Evolutionary conservation across 1,140 invertebrate species (phyloP).

Genomic region (Drosophila ironensis): DNA sequence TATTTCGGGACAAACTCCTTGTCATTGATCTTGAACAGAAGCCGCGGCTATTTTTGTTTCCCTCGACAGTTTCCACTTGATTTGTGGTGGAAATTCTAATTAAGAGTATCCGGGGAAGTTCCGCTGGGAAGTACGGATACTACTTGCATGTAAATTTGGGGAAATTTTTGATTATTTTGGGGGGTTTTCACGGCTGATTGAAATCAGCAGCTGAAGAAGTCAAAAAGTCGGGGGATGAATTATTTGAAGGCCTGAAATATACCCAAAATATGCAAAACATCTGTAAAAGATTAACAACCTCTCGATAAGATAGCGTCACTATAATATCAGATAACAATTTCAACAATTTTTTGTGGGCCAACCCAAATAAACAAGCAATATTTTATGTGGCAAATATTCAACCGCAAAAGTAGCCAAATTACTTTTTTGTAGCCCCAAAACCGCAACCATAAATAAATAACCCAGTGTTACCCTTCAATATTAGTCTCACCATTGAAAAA

Average conservation of each 20-base stretch:
- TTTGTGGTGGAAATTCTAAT: conserved; percentile 25
- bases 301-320: not conserved
- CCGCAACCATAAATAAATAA: not conserved
- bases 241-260: too few species aligned
- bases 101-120: too few species aligned
- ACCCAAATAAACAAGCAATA: not conserved
- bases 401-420: not conserved
- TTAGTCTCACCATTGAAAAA: too few species aligned
- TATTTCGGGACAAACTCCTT: conserved; percentile 11
- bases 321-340: conserved; percentile 1
- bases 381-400: not conserved
- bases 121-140: too few species aligned
- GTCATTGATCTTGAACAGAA: conserved; percentile 55
- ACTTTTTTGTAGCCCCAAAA: not conserved
- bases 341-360: not conserved
- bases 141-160: too few species aligned
- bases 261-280: not conserved
- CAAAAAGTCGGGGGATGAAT: too few species aligned
- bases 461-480: too few species aligned
- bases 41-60: conserved; percentile 25
- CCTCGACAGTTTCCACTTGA: conserved; percentile 16
- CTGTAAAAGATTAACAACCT: not conserved
- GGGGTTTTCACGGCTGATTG: too few species aligned
- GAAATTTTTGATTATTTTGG: too few species aligned
- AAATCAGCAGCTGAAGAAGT: too few species aligned